These are phyloP conservation scores for Lampropteryx suffumata DNA, from an alignment of 2,888 invertebrate genomes.

Conservation along the genomic window DNA sequence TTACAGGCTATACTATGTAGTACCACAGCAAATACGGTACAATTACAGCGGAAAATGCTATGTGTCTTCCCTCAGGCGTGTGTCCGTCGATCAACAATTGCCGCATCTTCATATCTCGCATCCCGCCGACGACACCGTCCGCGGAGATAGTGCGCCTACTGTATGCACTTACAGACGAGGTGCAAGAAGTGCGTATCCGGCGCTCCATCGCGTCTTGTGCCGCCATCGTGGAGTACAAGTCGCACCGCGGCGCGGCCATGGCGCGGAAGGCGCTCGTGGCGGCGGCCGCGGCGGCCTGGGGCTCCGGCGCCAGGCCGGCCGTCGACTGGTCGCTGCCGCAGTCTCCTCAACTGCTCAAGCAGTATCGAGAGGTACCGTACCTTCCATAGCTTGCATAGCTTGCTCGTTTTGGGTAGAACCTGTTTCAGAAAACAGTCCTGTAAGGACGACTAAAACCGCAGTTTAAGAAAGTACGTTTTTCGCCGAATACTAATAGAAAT, in stretches of 20 bases:
- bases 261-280: conserved; percentile 78
- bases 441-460: no score
- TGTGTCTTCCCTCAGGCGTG: conserved; percentile 77
- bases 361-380: conserved; percentile 67
- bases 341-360: conserved; percentile 69
- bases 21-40: not conserved
- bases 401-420: no score
- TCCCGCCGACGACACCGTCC: conserved; percentile 81
- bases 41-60: not conserved
- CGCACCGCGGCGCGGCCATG: conserved; percentile 85
- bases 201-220: conserved; percentile 77
- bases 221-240: conserved; percentile 88
- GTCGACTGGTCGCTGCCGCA: conserved; percentile 79
- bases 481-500: no score
- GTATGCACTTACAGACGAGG: conserved; percentile 77
- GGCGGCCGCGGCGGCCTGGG: conserved; percentile 77
- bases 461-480: no score
- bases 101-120: conserved; percentile 85
- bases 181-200: conserved; percentile 74
- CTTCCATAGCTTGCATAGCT: no score
- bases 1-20: no score
- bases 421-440: no score
- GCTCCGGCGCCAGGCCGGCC: conserved; percentile 70
- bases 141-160: conserved; percentile 84
- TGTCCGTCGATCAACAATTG: conserved; percentile 90